phyloP scores from a whole-genome alignment of 1,140 invertebrate genomes.

The Achatina immaculata region DNA sequence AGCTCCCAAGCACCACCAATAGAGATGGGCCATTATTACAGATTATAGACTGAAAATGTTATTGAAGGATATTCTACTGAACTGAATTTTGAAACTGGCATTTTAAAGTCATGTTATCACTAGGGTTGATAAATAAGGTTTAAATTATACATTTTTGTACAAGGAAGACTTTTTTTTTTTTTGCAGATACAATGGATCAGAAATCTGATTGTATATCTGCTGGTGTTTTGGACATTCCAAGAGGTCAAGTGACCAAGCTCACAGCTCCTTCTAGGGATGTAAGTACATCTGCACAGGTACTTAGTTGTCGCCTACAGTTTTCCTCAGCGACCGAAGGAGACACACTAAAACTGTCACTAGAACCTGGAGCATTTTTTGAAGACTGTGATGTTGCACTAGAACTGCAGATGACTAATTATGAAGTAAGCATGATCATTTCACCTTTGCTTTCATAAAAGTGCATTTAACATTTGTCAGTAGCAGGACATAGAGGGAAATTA shows the following conservation, averaged over 20 bases:
- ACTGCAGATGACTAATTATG: background rate
- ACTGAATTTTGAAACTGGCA: background rate
- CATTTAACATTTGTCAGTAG: too few species aligned
- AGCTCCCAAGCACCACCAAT: background rate
- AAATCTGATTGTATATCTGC: slow-evolving; percentile 9
- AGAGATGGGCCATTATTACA: background rate
- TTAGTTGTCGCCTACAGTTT: slow-evolving; percentile 27
- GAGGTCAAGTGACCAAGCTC: slow-evolving; percentile 8
- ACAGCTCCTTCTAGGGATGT: background rate
- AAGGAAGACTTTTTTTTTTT: background rate
- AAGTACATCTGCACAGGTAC: background rate
- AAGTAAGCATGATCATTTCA: background rate
- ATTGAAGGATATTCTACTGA: background rate
- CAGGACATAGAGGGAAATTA: too few species aligned
- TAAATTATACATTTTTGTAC: background rate
- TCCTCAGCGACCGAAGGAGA: slow-evolving; percentile 7
- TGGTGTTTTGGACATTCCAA: slow-evolving; percentile 23
- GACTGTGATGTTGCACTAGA: slow-evolving; percentile 23
- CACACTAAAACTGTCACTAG: slow-evolving; percentile 18
- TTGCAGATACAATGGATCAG: slow-evolving; percentile 29
- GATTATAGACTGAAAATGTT: background rate
- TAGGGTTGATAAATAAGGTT: background rate
- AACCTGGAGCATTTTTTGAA: background rate
- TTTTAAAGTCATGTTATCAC: background rate
- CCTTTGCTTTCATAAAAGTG: too few species aligned